Percentiles rank a stretch among this genome's conserved stretches.
These are phyloP conservation scores for Cervus canadensis DNA, from an alignment of 2,113 vertebrate genomes.

Conservation along the genomic window DNA sequence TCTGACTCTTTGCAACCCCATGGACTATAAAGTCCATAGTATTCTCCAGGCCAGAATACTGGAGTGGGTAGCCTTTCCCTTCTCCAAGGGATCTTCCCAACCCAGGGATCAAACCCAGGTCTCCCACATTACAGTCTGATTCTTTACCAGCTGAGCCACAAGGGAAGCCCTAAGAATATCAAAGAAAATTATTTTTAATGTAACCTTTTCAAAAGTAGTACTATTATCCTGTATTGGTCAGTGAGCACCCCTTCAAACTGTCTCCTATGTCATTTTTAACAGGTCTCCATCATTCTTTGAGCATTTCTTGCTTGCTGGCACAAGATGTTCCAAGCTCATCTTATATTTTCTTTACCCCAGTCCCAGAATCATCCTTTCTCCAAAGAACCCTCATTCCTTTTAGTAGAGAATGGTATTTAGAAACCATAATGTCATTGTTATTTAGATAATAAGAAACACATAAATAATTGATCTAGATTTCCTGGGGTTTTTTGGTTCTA, in stretches of 20 bases:
- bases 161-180: conserved; percentile 38
- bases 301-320: conserved; percentile 22
- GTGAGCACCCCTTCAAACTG: background rate
- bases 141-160: background rate
- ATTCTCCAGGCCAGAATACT: background rate
- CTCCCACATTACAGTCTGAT: background rate
- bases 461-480: conserved; percentile 68
- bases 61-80: background rate
- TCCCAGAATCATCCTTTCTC: conserved; percentile 2
- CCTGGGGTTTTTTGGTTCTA: conserved; percentile 45
- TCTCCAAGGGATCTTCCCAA: background rate
- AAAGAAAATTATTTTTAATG: conserved; percentile 74
- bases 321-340: background rate
- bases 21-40: background rate
- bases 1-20: background rate
- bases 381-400: conserved; percentile 12
- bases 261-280: background rate
- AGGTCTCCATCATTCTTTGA: background rate
- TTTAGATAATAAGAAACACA: conserved; percentile 62
- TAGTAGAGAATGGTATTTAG: background rate
- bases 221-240: conserved; percentile 23
- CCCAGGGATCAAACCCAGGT: background rate
- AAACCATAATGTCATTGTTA: conserved; percentile 60
- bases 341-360: background rate
- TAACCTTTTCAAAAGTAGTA: conserved; percentile 77